Percentiles rank a stretch among this genome's conserved stretches.
Conservation (phyloP, 2,113 vertebrate species). For the Catharus fuscescens region DNA sequence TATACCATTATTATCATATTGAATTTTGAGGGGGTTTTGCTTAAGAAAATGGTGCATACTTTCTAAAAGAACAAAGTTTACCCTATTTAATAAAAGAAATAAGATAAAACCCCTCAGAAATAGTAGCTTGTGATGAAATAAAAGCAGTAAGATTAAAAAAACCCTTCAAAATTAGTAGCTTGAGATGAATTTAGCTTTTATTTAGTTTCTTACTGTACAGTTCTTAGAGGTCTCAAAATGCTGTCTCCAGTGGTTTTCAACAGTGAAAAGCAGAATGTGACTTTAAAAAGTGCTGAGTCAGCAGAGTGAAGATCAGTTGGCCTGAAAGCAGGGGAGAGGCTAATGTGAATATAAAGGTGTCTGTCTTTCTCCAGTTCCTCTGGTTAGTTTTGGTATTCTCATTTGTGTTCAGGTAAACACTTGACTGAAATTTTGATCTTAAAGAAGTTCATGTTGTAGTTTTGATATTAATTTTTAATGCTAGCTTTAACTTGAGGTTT, state of each 20-base stretch:
- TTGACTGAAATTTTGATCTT: neutral
- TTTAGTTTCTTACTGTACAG: neutral
- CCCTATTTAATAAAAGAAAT: neutral
- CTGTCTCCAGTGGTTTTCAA: neutral
- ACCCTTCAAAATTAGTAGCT: neutral
- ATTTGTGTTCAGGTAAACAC: neutral
- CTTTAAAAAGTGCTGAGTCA: neutral
- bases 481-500: neutral
- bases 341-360: neutral
- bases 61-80: neutral
- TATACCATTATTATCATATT: neutral
- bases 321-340: neutral
- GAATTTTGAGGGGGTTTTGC: neutral
- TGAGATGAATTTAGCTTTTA: neutral
- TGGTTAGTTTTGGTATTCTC: neutral
- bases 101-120: neutral
- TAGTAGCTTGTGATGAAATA: neutral
- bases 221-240: neutral
- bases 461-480: slow-evolving; percentile 31
- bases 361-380: neutral
- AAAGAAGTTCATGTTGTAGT: neutral
- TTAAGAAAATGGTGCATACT: neutral
- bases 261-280: neutral
- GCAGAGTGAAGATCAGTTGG: neutral
- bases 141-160: neutral